Conservation (phyloP, 2,888 invertebrate genomes). For the Acrobasis consociella region DNA sequence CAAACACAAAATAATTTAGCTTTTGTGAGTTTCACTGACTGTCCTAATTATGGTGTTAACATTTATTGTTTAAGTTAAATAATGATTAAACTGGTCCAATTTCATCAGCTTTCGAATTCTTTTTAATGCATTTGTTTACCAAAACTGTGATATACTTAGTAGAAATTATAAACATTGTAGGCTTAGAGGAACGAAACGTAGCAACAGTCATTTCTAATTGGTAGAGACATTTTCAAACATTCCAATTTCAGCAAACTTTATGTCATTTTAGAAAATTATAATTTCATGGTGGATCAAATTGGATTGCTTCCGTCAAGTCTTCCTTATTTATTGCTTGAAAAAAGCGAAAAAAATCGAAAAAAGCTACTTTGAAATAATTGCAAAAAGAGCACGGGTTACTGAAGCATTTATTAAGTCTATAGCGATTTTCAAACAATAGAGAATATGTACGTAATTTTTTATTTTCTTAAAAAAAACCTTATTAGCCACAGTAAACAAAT, state of each 20-base stretch:
- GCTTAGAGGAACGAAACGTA: conserved; percentile 30
- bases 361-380: too few species aligned
- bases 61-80: conserved; percentile 24
- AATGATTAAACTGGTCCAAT: conserved; percentile 7
- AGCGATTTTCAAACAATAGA: too few species aligned
- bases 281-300: conserved; percentile 12
- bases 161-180: conserved; percentile 64
- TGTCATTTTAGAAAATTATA: background rate
- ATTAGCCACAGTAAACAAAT: too few species aligned
- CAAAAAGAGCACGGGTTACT: background rate
- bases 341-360: too few species aligned
- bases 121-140: conserved; percentile 71
- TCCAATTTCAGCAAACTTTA: conserved; percentile 32
- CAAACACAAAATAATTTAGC: conserved; percentile 10
- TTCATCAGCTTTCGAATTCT: conserved; percentile 19
- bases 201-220: conserved; percentile 18
- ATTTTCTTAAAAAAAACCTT: too few species aligned
- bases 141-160: conserved; percentile 70
- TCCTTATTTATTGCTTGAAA: conserved; percentile 32
- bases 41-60: background rate
- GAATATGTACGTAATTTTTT: too few species aligned
- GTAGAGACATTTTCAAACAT: conserved; percentile 30
- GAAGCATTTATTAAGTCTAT: too few species aligned
- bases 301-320: conserved; percentile 37
- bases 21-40: conserved; percentile 12